Evolutionary conservation across 2,888 invertebrate genomes (phyloP).

Genomic region (Apamea crenata): DNA sequence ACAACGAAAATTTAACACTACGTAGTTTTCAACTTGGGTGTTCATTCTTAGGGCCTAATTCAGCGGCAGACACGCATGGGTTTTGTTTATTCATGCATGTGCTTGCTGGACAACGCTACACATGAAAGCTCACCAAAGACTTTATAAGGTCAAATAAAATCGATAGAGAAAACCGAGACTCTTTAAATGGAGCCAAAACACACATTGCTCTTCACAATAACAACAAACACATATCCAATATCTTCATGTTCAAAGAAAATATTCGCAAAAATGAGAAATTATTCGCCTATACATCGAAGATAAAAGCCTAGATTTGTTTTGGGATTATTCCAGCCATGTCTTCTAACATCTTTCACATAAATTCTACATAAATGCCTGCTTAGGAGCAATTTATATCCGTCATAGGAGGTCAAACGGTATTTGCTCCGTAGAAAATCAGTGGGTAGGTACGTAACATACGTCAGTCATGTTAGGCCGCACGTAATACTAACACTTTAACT

Average conservation of each 20-base stretch:
- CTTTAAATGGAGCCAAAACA: conserved; percentile 18
- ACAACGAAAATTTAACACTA: neutral
- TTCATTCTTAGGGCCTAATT: neutral
- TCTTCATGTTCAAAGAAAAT: conserved; percentile 33
- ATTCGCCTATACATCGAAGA: conserved; percentile 19
- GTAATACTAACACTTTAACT: neutral
- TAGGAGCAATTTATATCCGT: conserved; percentile 39
- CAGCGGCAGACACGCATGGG: neutral
- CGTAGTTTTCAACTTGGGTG: neutral
- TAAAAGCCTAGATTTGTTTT: conserved; percentile 41
- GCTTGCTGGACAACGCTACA: neutral
- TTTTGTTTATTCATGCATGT: neutral
- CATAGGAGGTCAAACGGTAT: conserved; percentile 12
- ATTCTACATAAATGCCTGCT: conserved; percentile 33
- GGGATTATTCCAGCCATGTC: conserved; percentile 29
- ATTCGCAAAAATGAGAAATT: conserved; percentile 33
- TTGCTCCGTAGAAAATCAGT: conserved; percentile 18
- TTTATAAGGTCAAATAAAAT: conserved; percentile 48
- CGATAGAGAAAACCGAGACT: conserved; percentile 20
- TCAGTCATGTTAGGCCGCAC: neutral
- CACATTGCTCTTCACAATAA: conserved; percentile 12
- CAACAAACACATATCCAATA: conserved; percentile 43
- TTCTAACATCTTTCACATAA: conserved; percentile 27
- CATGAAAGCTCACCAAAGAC: conserved; percentile 6
- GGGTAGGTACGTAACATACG: neutral